A percentile compares a stretch with the other conserved stretches of the same genome.
Evolutionary conservation across 2,888 invertebrate species (phyloP).

Genomic region (Lepidochrysops patricia): DNA sequence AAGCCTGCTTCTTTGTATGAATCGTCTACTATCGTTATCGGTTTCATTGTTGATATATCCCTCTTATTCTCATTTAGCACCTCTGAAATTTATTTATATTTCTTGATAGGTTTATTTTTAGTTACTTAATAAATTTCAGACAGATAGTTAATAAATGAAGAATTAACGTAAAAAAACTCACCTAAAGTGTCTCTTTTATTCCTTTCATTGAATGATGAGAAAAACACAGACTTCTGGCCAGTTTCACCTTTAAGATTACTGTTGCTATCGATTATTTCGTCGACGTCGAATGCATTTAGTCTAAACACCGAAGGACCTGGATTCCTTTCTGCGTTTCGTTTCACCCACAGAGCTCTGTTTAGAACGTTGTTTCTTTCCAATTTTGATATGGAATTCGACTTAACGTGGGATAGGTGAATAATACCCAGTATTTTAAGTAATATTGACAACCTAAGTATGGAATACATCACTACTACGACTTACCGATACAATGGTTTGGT

Average conservation of each 20-base stretch:
- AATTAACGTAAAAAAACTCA: too few relatives aligned
- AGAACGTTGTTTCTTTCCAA: constrained; percentile 48
- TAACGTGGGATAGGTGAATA: constrained; percentile 27
- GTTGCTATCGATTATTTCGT: constrained; percentile 38
- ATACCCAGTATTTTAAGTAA: constrained; percentile 27
- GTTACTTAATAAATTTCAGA: too few relatives aligned
- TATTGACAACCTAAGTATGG: constrained; percentile 31
- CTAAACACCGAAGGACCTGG: constrained; percentile 44
- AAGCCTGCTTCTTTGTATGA: neutral
- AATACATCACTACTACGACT: constrained; percentile 38
- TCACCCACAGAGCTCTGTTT: constrained; percentile 52
- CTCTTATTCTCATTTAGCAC: neutral
- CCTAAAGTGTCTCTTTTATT: constrained; percentile 39
- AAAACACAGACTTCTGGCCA: constrained; percentile 32
- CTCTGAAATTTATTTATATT: constrained; percentile 2
- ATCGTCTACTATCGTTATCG: neutral
- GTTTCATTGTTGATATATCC: neutral
- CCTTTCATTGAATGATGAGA: constrained; percentile 40
- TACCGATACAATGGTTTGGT: constrained; percentile 25
- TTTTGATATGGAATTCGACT: constrained; percentile 35
- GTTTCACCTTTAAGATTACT: constrained; percentile 36
- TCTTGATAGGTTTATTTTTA: too few relatives aligned
- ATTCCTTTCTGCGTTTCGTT: constrained; percentile 25
- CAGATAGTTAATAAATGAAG: too few relatives aligned
- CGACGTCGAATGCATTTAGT: constrained; percentile 43